Base-by-base conservation (phyloP, 1,140 invertebrate species). In the Spodoptera litura region DNA sequence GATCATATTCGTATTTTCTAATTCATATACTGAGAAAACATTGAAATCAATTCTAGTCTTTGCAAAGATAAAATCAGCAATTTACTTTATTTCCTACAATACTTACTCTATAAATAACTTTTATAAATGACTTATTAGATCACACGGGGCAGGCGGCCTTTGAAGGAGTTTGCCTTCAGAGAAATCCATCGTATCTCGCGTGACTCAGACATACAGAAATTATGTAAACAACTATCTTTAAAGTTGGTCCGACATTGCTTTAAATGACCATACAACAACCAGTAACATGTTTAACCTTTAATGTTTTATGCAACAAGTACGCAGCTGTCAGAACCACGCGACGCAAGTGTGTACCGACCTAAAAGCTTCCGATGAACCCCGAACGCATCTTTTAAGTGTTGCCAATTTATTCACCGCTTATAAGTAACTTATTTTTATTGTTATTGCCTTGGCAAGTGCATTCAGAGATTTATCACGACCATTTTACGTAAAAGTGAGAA, bases 231-330 rank as follows among this genome's bases (percentile, higher is more conserved):
- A 49, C 11, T 27, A 11, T 35, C 58, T 44, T 68, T 27, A 68
- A 10, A 44, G 51, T 68, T 49, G 25, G 66, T 12, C n/a, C 59
- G 35, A 15, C 13, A 64, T 38, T 12, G 51, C 11, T 70, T 53
- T 53, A 70, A 70, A 70, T 52, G 51, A 44, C 49, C 25, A 53
- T 53, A 52, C 25, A 53, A 52, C 52, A 49, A 12, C 3, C 20
- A 27, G 49, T n/a, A 70, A 52, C 13, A 70, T 27, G 44, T 68
- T 20, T 51, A 25, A 70, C 66, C 68, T 56, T 71, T 55, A 55
- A 56, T 71, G 52, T 71, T 70, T 70, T 71, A 55, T 71, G 68
- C 68, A 71, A 71, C 52, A 53, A 56, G 68, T 31, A 55, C 27
- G 15, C 52, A 55, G 20, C 52, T 38, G 51, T 35, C 68, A 15